These are phyloP conservation scores for Salvator merianae DNA, from an alignment of 2,113 vertebrate genomes.

Conservation along the genomic window DNA sequence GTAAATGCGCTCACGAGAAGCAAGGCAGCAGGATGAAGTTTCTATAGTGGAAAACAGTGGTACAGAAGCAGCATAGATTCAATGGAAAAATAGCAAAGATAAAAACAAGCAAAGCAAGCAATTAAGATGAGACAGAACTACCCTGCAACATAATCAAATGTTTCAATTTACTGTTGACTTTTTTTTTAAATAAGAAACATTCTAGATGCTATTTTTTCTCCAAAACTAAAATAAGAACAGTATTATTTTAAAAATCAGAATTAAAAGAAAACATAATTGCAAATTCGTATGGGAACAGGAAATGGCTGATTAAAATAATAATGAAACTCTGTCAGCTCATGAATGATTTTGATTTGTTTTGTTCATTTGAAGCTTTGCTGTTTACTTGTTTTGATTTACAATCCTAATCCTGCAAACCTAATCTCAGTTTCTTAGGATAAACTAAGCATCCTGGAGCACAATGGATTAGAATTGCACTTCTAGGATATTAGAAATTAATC, in stretches of 20 bases:
- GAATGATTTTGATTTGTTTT: not conserved
- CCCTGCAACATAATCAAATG: conserved; percentile 12
- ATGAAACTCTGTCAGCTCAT: not conserved
- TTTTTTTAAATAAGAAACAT: not conserved
- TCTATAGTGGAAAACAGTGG: conserved; percentile 95
- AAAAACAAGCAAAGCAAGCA: conserved; percentile 72
- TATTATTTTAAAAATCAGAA: not conserved
- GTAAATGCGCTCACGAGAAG: conserved; percentile 95
- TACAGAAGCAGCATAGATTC: conserved; percentile 91
- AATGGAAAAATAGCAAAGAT: conserved; percentile 79
- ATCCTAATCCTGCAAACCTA: no score
- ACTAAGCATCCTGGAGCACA: no score
- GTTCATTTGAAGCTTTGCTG: not conserved
- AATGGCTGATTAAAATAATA: conserved; percentile 4
- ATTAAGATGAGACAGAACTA: conserved; percentile 66
- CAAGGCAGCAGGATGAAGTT: conserved; percentile 93
- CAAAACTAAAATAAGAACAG: not conserved
- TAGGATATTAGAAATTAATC: not conserved
- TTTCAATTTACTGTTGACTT: conserved; percentile 21
- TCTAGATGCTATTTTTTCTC: conserved; percentile 11
- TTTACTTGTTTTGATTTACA: not conserved
- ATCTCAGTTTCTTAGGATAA: not conserved
- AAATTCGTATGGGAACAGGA: not conserved
- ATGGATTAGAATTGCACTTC: no score
- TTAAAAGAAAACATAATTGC: not conserved